These are phyloP conservation scores for Muraenolepis orangiensis DNA, from an alignment of 2,797 vertebrate species.

Conservation along the genomic window DNA sequence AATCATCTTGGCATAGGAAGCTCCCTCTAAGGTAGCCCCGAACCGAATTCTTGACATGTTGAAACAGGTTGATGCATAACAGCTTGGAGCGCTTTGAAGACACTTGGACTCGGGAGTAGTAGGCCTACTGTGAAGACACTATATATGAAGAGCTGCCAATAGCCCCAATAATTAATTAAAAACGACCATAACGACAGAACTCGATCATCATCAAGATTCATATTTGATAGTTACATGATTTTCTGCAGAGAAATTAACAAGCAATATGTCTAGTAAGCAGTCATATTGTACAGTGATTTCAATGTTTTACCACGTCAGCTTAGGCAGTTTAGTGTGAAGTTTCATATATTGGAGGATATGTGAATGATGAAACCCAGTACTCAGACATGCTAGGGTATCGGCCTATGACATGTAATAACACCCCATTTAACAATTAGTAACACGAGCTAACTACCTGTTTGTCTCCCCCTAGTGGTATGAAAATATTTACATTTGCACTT, in stretches of 20 bases:
- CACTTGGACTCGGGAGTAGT: too few species aligned
- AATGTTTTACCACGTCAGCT: neutral
- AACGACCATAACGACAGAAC: neutral
- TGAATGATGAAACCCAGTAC: neutral
- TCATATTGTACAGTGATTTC: neutral
- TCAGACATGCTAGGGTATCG: neutral
- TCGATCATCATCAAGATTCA: neutral
- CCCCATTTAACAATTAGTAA: neutral
- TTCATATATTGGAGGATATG: neutral
- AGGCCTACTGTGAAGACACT: neutral
- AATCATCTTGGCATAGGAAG: slow-evolving; percentile 47
- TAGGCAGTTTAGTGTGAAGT: neutral
- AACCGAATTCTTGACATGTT: slow-evolving; percentile 53
- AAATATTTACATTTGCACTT: neutral
- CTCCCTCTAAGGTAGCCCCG: slow-evolving; percentile 34
- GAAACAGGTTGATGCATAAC: slow-evolving; percentile 47
- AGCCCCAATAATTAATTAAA: neutral
- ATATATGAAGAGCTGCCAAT: neutral
- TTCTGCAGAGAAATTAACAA: neutral
- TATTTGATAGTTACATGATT: neutral
- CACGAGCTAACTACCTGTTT: neutral
- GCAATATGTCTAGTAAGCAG: neutral
- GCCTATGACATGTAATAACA: neutral
- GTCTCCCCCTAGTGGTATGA: neutral
- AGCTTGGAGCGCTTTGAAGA: slow-evolving; percentile 22